Conservation (phyloP, 2,797 vertebrate species). For the Smutsia temminckii region DNA sequence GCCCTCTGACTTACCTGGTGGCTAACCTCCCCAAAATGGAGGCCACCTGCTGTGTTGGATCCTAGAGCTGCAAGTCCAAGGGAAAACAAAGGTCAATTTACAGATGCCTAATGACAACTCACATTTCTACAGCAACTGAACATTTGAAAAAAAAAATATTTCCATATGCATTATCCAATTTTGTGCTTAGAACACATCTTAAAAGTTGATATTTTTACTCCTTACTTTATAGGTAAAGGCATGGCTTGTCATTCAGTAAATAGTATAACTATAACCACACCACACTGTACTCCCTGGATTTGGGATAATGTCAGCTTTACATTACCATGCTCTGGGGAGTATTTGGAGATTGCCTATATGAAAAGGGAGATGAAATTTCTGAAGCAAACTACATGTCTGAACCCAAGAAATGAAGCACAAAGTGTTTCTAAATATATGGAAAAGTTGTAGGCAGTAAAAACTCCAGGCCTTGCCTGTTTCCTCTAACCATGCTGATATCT, state of each 20-base stretch:
- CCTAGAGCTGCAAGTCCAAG: not conserved
- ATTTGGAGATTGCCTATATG: not conserved
- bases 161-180: not conserved
- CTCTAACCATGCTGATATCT: not conserved
- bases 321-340: not conserved
- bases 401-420: slow-evolving; percentile 8
- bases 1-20: not conserved
- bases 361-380: not conserved
- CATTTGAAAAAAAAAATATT: not conserved
- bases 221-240: not conserved
- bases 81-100: not conserved
- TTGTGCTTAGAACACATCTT: not conserved
- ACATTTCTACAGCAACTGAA: not conserved
- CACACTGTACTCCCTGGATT: not conserved
- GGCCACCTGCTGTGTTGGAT: not conserved
- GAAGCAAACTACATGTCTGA: not conserved
- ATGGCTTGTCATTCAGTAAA: slow-evolving; percentile 16
- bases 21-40: not conserved
- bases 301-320: not conserved
- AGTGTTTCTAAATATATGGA: not conserved
- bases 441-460: not conserved
- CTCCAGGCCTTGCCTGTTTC: not conserved
- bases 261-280: not conserved
- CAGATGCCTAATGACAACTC: not conserved
- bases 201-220: slow-evolving; percentile 6